A percentile compares a stretch with the other conserved stretches of the same genome.
These are phyloP conservation scores for Aurelia aurita DNA, from an alignment of 30 jellyfish, hydroid and myxozoan species.

Conservation along the genomic window DNA sequence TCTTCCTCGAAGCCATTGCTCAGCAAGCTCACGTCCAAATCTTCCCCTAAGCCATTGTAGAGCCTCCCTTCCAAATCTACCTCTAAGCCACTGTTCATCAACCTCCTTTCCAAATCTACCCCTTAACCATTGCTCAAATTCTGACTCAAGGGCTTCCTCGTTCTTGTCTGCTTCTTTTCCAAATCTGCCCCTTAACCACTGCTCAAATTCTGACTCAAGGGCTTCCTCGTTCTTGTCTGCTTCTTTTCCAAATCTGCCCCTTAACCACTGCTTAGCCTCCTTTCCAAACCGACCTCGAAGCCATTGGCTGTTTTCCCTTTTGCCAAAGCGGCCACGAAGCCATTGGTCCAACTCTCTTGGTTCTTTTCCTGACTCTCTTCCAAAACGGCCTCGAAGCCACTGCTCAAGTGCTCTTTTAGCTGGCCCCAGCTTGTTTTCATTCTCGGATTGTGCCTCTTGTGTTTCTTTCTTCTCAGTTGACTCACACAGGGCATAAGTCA, in stretches of 20 bases:
- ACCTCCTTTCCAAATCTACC: conserved; percentile 74
- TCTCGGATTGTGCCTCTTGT: not conserved
- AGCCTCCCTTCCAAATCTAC: conserved; percentile 61
- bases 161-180: conserved; percentile 69
- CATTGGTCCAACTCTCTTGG: conserved; percentile 58
- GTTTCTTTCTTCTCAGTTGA: conserved; percentile 13
- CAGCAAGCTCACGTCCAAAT: conserved; percentile 58
- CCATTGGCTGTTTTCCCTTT: conserved; percentile 61
- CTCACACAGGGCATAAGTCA: conserved; percentile 36
- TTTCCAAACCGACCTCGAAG: conserved; percentile 87
- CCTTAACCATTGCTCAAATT: conserved; percentile 48
- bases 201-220: conserved; percentile 71
- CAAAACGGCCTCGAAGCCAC: conserved; percentile 70
- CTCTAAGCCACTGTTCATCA: conserved; percentile 62
- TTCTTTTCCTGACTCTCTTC: not conserved
- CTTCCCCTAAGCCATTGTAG: conserved; percentile 69
- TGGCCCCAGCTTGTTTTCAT: conserved; percentile 11
- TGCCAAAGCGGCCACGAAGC: conserved; percentile 79
- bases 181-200: conserved; percentile 84
- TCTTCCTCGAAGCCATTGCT: conserved; percentile 74
- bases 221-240: conserved; percentile 28
- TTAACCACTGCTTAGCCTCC: conserved; percentile 81
- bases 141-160: conserved; percentile 69
- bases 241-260: conserved; percentile 87
- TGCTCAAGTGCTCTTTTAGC: conserved; percentile 59